Conservation (phyloP, 2,113 vertebrate species). For the Zosterops pallidus region DNA sequence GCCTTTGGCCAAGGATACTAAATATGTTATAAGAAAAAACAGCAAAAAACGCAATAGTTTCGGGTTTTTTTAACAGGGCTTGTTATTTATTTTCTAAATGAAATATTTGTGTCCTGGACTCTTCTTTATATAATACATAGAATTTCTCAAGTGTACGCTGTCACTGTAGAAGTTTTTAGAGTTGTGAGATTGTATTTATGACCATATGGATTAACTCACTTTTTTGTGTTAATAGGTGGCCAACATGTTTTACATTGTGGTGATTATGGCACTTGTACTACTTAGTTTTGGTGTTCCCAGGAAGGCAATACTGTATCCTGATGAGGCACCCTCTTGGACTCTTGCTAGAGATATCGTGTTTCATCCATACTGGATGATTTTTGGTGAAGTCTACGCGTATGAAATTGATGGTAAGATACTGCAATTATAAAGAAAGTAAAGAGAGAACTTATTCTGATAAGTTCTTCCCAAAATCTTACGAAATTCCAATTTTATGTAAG, state of each 20-base stretch:
- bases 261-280: slow-evolving; percentile 96
- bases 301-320: slow-evolving; percentile 94
- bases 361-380: slow-evolving; percentile 99
- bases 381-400: slow-evolving; percentile 98
- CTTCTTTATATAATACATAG: background rate
- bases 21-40: background rate
- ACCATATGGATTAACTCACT: background rate
- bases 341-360: slow-evolving; percentile 96
- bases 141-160: background rate
- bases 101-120: background rate
- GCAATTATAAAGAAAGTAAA: background rate
- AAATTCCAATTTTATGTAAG: background rate
- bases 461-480: background rate
- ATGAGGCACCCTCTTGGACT: slow-evolving; percentile 88
- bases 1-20: background rate
- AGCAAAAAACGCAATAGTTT: background rate
- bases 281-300: slow-evolving; percentile 96
- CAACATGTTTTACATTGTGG: slow-evolving; percentile 99
- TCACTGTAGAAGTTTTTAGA: background rate
- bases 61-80: background rate
- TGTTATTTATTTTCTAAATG: background rate
- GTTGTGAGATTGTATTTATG: background rate
- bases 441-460: background rate
- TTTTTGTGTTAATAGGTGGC: slow-evolving; percentile 83
- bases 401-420: slow-evolving; percentile 94